A percentile compares a stretch with the other conserved stretches of the same genome.
These are phyloP conservation scores for Pomatorhinus ruficollis DNA, from an alignment of 2,113 vertebrate genomes.

Conservation along the genomic window DNA sequence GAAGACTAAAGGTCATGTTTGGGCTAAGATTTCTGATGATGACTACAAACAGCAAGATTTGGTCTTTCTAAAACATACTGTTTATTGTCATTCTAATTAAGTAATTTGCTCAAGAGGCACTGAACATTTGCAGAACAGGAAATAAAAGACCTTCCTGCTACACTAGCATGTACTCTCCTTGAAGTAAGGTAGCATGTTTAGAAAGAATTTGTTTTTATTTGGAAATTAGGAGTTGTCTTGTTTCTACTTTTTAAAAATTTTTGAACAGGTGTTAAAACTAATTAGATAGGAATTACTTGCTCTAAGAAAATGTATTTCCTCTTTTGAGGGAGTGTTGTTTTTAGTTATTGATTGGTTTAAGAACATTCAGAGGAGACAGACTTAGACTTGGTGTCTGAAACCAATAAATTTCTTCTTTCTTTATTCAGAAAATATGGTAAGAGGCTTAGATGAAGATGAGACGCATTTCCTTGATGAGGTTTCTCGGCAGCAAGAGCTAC, in stretches of 20 bases:
- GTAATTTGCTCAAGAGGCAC: accelerated
- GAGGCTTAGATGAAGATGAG: slow-evolving; percentile 96
- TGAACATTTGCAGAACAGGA: neutral
- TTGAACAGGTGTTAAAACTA: neutral
- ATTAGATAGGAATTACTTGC: neutral
- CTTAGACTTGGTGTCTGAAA: neutral
- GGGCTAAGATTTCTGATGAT: neutral
- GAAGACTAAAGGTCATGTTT: neutral
- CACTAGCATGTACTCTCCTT: neutral
- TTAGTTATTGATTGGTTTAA: neutral
- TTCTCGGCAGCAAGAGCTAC: slow-evolving; percentile 91
- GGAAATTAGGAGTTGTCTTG: neutral
- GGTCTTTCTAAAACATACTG: neutral
- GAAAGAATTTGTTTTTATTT: neutral
- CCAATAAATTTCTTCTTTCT: neutral
- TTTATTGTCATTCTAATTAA: neutral
- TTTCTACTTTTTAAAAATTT: neutral
- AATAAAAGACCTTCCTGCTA: neutral
- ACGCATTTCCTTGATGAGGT: slow-evolving; percentile 94
- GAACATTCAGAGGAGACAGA: neutral
- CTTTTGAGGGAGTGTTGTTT: neutral
- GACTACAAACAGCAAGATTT: neutral
- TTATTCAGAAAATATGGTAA: slow-evolving; percentile 95
- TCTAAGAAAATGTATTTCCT: neutral
- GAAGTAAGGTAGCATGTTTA: neutral